These are phyloP conservation scores for Sweltsa coloradensis DNA, from an alignment of 1,140 invertebrate genomes.

Conservation along the genomic window DNA sequence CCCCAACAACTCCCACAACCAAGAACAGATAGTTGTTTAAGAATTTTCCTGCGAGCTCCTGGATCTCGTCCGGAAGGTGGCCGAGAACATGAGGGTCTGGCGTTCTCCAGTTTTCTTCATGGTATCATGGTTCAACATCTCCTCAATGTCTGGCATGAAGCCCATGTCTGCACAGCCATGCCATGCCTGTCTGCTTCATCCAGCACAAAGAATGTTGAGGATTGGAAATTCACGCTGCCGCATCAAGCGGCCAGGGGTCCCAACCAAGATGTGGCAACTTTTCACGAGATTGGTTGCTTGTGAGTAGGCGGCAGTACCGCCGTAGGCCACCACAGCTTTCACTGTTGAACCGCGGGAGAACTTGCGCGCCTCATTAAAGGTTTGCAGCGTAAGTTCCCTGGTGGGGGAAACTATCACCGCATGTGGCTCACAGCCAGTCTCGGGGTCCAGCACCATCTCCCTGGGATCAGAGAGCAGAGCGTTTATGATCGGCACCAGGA, in stretches of 20 bases:
- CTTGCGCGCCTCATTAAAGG: conserved; percentile 73
- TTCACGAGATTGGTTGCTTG: conserved; percentile 47
- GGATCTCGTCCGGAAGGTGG: conserved; percentile 78
- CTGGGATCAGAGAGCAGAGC: conserved; percentile 41
- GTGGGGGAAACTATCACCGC: conserved; percentile 81
- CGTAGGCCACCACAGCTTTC: conserved; percentile 64
- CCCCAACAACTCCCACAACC: conserved; percentile 75
- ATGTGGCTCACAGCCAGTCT: conserved; percentile 47
- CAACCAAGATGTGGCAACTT: conserved; percentile 85
- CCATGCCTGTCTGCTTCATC: conserved; percentile 97
- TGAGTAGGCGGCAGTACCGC: conserved; percentile 65
- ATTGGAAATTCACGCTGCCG: conserved; percentile 56
- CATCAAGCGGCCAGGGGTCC: conserved; percentile 81
- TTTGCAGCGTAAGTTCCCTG: conserved; percentile 81
- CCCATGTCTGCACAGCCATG: conserved; percentile 92
- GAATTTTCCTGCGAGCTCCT: conserved; percentile 60
- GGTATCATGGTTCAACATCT: conserved; percentile 56
- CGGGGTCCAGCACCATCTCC: no score
- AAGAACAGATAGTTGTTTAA: conserved; percentile 74
- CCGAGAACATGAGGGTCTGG: conserved; percentile 85
- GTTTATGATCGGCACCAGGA: conserved; percentile 80
- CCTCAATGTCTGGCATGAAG: conserved; percentile 64
- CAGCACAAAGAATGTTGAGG: conserved; percentile 69
- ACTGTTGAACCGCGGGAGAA: conserved; percentile 66
- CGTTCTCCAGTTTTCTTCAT: conserved; percentile 57